Conservation (phyloP, 2,888 invertebrate species). For the Caenorhabditis sp. region DNA sequence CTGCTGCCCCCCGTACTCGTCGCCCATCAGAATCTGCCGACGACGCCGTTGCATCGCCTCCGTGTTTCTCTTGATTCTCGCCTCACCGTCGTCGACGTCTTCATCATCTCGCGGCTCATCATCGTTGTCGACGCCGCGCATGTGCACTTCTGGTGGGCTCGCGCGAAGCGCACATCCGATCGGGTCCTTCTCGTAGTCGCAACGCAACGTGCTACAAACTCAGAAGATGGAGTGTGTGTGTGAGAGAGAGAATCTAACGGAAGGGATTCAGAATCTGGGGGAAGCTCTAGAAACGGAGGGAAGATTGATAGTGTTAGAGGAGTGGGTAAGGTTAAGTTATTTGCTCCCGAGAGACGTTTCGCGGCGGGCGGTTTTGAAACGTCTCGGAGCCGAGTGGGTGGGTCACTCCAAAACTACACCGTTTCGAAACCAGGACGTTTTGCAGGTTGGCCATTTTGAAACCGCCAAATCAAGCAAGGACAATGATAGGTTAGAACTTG, state of each 20-base stretch:
- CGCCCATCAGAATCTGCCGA: not conserved
- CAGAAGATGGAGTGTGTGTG: not conserved
- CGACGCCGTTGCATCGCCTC: constrained; percentile 27
- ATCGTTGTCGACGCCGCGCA: not conserved
- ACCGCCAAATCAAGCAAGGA: too few relatives aligned
- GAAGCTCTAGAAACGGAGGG: too few relatives aligned
- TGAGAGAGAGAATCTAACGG: not conserved
- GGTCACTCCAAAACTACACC: too few relatives aligned
- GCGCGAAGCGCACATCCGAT: constrained; percentile 6
- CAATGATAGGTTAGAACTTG: too few relatives aligned
- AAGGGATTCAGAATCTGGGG: not conserved
- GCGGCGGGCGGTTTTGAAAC: too few relatives aligned
- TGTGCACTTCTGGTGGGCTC: not conserved
- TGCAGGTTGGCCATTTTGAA: too few relatives aligned
- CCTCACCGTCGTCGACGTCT: too few relatives aligned
- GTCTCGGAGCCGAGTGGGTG: too few relatives aligned
- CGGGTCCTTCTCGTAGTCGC: constrained; percentile 28
- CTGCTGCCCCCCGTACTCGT: not conserved
- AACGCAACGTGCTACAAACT: constrained; percentile 10
- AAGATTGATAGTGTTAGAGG: too few relatives aligned
- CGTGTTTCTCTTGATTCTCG: constrained; percentile 7
- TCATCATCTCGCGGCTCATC: constrained; percentile 8
- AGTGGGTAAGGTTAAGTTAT: too few relatives aligned
- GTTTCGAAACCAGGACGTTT: too few relatives aligned
- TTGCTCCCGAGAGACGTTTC: too few relatives aligned